Evolutionary conservation across 2,113 vertebrate genomes (phyloP).

Genomic region (Uria lomvia): DNA sequence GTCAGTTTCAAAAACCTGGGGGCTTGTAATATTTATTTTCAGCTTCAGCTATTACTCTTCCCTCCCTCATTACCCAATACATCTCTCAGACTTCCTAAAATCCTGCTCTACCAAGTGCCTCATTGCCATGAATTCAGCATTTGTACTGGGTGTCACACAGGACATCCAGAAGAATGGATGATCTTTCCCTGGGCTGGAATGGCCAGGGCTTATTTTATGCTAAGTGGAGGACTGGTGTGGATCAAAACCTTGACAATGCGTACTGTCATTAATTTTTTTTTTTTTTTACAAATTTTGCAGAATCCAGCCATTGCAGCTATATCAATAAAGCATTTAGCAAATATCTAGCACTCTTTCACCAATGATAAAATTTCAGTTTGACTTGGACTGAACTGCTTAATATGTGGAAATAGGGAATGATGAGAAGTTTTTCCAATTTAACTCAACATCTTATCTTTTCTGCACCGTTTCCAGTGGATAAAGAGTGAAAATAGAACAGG

Average conservation of each 20-base stretch:
- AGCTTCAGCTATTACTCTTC: not conserved
- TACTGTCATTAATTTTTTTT: not conserved
- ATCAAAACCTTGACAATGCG: not conserved
- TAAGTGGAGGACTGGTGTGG: not conserved
- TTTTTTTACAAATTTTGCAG: not conserved
- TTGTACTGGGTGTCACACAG: fast-evolving
- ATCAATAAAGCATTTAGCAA: not conserved
- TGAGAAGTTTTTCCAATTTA: not conserved
- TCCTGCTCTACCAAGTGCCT: not conserved
- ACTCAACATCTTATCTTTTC: not conserved
- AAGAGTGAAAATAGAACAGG: not conserved
- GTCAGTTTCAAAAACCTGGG: not conserved
- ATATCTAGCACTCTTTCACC: not conserved
- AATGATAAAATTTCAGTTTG: not conserved
- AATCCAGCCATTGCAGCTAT: not conserved
- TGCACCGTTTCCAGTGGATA: not conserved
- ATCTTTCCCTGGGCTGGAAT: not conserved
- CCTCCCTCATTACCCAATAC: not conserved
- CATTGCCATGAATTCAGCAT: not conserved
- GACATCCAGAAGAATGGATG: not conserved
- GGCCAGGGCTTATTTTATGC: not conserved
- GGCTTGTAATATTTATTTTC: not conserved
- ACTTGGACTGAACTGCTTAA: not conserved
- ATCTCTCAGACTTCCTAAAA: not conserved
- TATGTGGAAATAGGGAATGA: not conserved